These are phyloP conservation scores for Aphis craccivora DNA, from an alignment of 1,140 invertebrate genomes.

Conservation along the genomic window DNA sequence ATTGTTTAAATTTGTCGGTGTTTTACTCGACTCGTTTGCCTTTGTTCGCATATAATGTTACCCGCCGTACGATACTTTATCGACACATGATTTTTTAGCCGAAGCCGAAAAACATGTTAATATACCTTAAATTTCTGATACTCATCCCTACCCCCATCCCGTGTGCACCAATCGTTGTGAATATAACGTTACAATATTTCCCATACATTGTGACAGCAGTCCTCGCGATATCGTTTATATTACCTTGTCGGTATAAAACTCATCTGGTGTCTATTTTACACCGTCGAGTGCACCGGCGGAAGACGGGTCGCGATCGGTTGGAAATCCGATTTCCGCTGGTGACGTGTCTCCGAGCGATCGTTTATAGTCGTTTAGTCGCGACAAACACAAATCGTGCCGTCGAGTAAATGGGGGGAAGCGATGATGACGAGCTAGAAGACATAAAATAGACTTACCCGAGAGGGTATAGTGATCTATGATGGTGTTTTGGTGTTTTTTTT, in stretches of 20 bases:
- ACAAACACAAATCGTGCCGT: background rate
- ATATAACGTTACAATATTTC: background rate
- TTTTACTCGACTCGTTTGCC: background rate
- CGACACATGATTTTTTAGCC: background rate
- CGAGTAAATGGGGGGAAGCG: background rate
- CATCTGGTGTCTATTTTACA: background rate
- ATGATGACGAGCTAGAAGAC: background rate
- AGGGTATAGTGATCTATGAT: background rate
- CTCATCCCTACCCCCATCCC: background rate
- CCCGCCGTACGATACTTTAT: background rate
- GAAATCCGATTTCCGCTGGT: slow-evolving; percentile 23
- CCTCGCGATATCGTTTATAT: background rate
- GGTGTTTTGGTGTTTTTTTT: background rate
- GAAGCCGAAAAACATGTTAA: background rate
- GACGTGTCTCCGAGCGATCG: background rate
- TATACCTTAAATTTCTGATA: background rate
- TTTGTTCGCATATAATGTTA: background rate
- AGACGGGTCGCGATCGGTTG: slow-evolving; percentile 7
- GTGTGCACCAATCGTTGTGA: background rate
- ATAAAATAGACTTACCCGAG: background rate
- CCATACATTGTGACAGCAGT: background rate
- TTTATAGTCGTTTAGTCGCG: background rate
- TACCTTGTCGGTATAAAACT: background rate
- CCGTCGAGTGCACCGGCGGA: background rate
- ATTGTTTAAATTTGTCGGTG: background rate